phyloP scores from a whole-genome alignment of 2,113 vertebrate species.

The Tenrec ecaudatus region DNA sequence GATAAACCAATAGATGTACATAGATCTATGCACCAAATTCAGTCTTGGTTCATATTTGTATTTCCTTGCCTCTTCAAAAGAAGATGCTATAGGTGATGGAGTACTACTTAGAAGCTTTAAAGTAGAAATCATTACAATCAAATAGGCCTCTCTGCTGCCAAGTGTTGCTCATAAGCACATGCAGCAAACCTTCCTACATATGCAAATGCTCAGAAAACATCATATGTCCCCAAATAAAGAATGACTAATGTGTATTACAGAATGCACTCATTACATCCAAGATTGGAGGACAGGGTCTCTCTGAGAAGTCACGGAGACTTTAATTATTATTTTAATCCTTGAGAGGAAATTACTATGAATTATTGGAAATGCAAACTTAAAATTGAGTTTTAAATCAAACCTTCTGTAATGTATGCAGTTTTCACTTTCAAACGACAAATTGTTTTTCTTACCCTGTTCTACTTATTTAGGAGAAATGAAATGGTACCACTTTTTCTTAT shows the following conservation, averaged over 20 bases:
- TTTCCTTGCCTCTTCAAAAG: not conserved
- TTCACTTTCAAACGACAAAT: slow-evolving; percentile 23
- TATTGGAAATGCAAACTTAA: slow-evolving; percentile 35
- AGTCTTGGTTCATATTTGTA: not conserved
- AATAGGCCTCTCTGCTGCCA: not conserved
- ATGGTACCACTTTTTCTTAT: not conserved
- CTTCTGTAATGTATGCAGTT: not conserved
- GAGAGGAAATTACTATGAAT: not conserved
- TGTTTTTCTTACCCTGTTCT: slow-evolving; percentile 14
- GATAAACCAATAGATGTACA: not conserved
- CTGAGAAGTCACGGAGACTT: slow-evolving; percentile 39
- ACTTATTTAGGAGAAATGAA: slow-evolving; percentile 6
- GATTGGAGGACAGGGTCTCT: slow-evolving; percentile 9
- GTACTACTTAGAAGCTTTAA: not conserved
- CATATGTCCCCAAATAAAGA: slow-evolving; percentile 79
- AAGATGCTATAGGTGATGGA: not conserved
- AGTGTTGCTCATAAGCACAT: not conserved
- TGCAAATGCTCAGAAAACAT: not conserved
- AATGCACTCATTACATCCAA: slow-evolving; percentile 58
- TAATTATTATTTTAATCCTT: slow-evolving; percentile 24
- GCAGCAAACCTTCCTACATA: not conserved
- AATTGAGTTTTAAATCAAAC: not conserved
- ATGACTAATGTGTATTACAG: slow-evolving; percentile 33
- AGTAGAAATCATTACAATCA: not conserved
- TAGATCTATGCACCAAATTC: not conserved